Conservation (phyloP, 1,140 invertebrate genomes). For the Drosophila nigromelanica region DNA sequence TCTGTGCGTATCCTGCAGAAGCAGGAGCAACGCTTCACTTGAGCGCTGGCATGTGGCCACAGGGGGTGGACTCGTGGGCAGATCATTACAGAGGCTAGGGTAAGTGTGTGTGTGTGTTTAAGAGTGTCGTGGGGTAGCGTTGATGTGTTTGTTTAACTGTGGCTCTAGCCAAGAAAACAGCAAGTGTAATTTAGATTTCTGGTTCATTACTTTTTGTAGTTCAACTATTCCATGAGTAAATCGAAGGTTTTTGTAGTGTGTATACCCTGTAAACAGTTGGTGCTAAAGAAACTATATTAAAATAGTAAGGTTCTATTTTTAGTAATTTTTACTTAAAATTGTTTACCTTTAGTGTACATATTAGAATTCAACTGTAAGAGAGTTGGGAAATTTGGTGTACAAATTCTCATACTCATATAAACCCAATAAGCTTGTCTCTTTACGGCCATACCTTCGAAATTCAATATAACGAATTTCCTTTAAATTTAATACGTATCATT, state of each 20-base stretch:
- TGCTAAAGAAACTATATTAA: no score
- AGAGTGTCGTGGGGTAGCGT: neutral
- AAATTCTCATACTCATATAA: no score
- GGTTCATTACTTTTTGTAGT: slow-evolving; percentile 58
- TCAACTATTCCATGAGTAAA: slow-evolving; percentile 16
- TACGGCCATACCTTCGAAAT: no score
- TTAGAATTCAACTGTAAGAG: no score
- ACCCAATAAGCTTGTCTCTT: no score
- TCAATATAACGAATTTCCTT: no score
- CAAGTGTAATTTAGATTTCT: slow-evolving; percentile 60
- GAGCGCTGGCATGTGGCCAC: slow-evolving; percentile 55
- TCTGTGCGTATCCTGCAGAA: slow-evolving; percentile 35
- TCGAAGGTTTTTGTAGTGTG: neutral
- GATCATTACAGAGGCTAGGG: slow-evolving; percentile 42
- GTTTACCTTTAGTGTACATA: no score
- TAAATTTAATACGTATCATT: no score
- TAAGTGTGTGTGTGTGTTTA: neutral
- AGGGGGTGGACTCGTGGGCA: slow-evolving; percentile 23
- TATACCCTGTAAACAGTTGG: neutral
- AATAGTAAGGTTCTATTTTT: no score
- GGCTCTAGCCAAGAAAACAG: slow-evolving; percentile 38
- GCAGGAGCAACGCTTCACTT: slow-evolving; percentile 42
- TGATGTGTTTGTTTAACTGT: slow-evolving; percentile 45
- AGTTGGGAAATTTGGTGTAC: no score
- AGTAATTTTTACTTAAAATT: no score